Evolutionary conservation across 1,140 invertebrate genomes (phyloP).

Genomic region (Danaus melanippus): DNA sequence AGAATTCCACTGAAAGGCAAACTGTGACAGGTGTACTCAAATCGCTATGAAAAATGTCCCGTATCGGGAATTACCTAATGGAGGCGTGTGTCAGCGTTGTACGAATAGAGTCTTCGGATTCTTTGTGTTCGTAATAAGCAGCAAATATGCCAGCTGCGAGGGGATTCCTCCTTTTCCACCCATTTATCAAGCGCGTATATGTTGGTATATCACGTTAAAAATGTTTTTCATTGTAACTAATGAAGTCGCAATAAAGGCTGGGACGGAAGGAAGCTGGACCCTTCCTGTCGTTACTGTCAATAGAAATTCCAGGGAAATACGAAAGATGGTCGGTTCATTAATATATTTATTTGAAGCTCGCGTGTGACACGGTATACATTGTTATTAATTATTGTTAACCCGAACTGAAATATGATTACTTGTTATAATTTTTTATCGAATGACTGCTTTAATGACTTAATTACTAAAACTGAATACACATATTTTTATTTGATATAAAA

Average conservation of each 20-base stretch:
- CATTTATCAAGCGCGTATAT: slow-evolving; percentile 44
- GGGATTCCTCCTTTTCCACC: background rate
- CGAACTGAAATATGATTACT: no score
- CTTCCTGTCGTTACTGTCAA: slow-evolving; percentile 24
- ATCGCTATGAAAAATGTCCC: slow-evolving; percentile 23
- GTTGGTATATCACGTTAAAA: slow-evolving; percentile 43
- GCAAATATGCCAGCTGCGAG: slow-evolving; percentile 16
- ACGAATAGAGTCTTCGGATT: slow-evolving; percentile 22
- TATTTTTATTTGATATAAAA: no score
- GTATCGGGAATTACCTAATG: slow-evolving; percentile 21
- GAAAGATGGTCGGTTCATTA: no score
- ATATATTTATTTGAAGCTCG: no score
- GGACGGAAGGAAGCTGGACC: slow-evolving; percentile 47
- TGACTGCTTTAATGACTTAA: no score
- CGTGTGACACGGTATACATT: no score
- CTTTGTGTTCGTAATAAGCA: slow-evolving; percentile 20
- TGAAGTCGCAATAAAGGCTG: slow-evolving; percentile 47
- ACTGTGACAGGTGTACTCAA: slow-evolving; percentile 22
- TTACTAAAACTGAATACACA: no score
- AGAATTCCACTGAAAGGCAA: slow-evolving; percentile 21
- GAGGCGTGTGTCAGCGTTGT: slow-evolving; percentile 17
- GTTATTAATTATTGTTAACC: no score
- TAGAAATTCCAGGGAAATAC: no score
- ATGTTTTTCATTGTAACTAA: slow-evolving; percentile 51
- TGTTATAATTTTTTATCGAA: no score